Evolutionary conservation across 2,113 vertebrate genomes (phyloP).

Genomic region (Eudyptes chrysolophus): DNA sequence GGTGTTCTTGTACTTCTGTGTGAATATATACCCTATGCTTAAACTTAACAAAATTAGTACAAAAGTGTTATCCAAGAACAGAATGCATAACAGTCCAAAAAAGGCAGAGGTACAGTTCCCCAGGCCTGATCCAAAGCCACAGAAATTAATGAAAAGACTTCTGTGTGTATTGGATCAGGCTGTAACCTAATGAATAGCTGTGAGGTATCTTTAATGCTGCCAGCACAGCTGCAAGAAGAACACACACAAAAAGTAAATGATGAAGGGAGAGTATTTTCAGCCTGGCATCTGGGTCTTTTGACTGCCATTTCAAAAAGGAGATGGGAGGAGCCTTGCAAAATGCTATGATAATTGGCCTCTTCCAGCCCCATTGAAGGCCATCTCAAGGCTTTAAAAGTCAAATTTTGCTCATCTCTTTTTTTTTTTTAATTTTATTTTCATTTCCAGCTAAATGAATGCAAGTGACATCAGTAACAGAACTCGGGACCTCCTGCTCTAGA

Average conservation of each 20-base stretch:
- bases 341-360: neutral
- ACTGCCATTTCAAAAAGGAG: neutral
- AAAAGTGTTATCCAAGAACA: neutral
- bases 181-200: neutral
- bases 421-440: neutral
- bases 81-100: neutral
- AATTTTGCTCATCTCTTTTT: neutral
- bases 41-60: neutral
- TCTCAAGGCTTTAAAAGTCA: neutral
- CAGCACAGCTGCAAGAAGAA: constrained; percentile 57
- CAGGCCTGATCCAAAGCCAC: neutral
- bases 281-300: constrained; percentile 46
- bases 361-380: neutral
- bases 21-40: neutral
- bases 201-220: constrained; percentile 27
- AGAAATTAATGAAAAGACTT: constrained; percentile 40
- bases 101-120: neutral
- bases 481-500: rapidly evolving
- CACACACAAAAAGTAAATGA: constrained; percentile 8
- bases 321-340: constrained; percentile 25
- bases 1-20: neutral
- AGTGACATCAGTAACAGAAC: neutral
- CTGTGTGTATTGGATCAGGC: neutral
- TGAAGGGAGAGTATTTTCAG: constrained; percentile 48
- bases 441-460: neutral